phyloP scores from a whole-genome alignment of 2,888 invertebrate genomes.

The Agriotes lineatus region DNA sequence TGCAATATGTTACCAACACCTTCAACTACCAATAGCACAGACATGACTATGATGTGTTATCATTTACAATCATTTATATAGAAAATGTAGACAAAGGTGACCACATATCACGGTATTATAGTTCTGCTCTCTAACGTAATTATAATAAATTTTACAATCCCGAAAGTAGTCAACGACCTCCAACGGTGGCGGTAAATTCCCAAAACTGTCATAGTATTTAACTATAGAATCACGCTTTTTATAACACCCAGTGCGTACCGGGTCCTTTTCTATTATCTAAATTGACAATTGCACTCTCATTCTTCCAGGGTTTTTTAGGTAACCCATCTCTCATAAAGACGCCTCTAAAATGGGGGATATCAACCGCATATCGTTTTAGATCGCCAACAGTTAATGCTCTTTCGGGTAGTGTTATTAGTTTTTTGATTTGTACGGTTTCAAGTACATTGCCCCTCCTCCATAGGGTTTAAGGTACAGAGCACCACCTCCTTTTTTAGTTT shows the following conservation, averaged over 20 bases:
- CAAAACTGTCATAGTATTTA: conserved; percentile 61
- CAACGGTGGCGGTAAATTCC: conserved; percentile 55
- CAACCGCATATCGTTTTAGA: conserved; percentile 42
- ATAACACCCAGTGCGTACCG: conserved; percentile 61
- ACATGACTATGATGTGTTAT: neutral
- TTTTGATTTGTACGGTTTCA: conserved; percentile 47
- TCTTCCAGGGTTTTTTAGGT: conserved; percentile 38
- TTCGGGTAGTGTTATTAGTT: conserved; percentile 46
- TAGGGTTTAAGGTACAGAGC: conserved; percentile 28
- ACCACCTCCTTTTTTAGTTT: neutral
- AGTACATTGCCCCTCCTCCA: conserved; percentile 40
- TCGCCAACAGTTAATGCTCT: conserved; percentile 50
- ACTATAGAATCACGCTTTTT: conserved; percentile 53
- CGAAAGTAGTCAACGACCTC: conserved; percentile 41
- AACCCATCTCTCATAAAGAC: conserved; percentile 53
- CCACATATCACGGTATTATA: conserved; percentile 34
- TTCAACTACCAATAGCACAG: neutral
- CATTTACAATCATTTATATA: conserved; percentile 18
- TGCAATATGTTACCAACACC: neutral
- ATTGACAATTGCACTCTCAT: conserved; percentile 56
- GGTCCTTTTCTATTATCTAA: conserved; percentile 50
- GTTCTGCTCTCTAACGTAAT: conserved; percentile 37
- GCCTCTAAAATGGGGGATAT: conserved; percentile 50
- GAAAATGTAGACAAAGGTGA: conserved; percentile 47
- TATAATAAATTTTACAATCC: conserved; percentile 27